These are phyloP conservation scores for Sebastes nivosus DNA, from an alignment of 2,797 vertebrate species.

Conservation along the genomic window DNA sequence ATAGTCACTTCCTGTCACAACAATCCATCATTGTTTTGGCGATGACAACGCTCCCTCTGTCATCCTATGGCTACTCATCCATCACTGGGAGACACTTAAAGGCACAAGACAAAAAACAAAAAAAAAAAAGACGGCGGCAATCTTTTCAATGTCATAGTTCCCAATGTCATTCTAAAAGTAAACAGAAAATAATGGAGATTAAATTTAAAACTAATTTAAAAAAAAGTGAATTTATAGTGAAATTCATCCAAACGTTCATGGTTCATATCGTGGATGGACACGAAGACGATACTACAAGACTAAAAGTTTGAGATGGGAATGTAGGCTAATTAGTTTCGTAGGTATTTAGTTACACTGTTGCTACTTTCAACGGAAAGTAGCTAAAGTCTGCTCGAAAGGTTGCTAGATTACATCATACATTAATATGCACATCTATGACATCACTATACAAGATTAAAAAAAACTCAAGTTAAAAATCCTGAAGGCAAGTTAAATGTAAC, in stretches of 20 bases:
- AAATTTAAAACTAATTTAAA: slow-evolving; percentile 1
- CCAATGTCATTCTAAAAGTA: slow-evolving; percentile 45
- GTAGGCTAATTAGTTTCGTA: background rate
- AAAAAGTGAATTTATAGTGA: background rate
- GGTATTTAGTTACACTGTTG: background rate
- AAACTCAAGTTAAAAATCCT: too few relatives aligned
- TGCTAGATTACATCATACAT: background rate
- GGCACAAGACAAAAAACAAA: background rate
- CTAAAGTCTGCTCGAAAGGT: background rate
- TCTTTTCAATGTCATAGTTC: slow-evolving; percentile 24
- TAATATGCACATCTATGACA: too few relatives aligned
- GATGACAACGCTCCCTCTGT: slow-evolving; percentile 56
- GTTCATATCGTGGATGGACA: background rate
- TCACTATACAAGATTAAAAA: too few relatives aligned
- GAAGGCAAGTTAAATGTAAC: too few relatives aligned
- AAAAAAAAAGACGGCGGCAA: background rate
- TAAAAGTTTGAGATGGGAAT: background rate
- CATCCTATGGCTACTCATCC: slow-evolving; percentile 62
- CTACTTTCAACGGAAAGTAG: background rate
- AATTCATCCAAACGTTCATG: background rate
- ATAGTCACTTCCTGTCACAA: slow-evolving; percentile 63
- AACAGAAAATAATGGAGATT: background rate
- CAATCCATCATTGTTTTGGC: slow-evolving; percentile 67
- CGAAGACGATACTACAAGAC: background rate
- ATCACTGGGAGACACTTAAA: slow-evolving; percentile 57